Conservation (phyloP, 1,140 invertebrate genomes). For the Cydia amplana region DNA sequence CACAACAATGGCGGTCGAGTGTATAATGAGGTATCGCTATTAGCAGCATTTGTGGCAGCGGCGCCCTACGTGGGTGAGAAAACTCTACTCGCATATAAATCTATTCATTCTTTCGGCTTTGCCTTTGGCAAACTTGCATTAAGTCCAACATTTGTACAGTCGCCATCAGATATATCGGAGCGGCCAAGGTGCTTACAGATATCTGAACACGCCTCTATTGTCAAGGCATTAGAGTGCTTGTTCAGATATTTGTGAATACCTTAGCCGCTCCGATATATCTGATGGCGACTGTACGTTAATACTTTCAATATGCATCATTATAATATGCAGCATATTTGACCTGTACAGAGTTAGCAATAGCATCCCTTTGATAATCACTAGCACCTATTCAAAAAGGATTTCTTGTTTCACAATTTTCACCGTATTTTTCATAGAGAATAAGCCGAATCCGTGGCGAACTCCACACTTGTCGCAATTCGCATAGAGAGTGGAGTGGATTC, state of each 20-base stretch:
- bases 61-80: conserved; percentile 49
- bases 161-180: too few relatives aligned
- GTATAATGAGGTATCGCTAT: conserved; percentile 63
- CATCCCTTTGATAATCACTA: not conserved
- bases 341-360: not conserved
- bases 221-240: too few relatives aligned
- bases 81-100: too few relatives aligned
- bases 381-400: not conserved
- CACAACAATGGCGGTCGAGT: conserved; percentile 37
- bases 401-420: not conserved
- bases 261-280: too few relatives aligned
- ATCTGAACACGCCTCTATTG: too few relatives aligned
- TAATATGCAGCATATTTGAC: not conserved
- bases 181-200: too few relatives aligned
- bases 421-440: conserved; percentile 3
- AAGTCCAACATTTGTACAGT: too few relatives aligned
- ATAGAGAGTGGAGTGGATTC: not conserved
- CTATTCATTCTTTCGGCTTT: too few relatives aligned
- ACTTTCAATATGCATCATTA: not conserved
- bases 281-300: too few relatives aligned
- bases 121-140: too few relatives aligned
- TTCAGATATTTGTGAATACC: too few relatives aligned
- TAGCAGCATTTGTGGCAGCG: conserved; percentile 52
- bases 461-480: conserved; percentile 5
- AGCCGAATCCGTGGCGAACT: not conserved